Evolutionary conservation across 2,113 vertebrate species (phyloP), one percentile per base, ranked within the genome.

Genomic region (Athene noctua): DNA sequence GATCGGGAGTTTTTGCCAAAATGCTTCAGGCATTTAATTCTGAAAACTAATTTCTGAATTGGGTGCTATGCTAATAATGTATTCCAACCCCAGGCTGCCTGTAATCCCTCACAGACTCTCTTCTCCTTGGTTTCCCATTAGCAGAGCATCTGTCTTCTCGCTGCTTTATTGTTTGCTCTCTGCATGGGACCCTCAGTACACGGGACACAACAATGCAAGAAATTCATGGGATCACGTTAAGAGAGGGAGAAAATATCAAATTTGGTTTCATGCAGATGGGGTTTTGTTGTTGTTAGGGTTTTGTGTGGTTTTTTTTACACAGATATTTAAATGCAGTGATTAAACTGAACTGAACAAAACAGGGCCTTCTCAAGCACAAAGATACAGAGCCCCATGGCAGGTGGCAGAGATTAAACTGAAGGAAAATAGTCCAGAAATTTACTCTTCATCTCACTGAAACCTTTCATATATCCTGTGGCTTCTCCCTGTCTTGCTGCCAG

Each of bases 41-140:
- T 80, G 84, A 96, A 94, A 95, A 96, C 92, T 82, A 65, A 96
- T 97, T 96, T 97, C 88, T 96, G 95, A 93, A 93, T 90, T 95
- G 96, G 91, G 96, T 88, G 96, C 96, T 96, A 91, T 58, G 89
- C 94, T 96, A 96, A 90, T 94, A 84, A 94, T 46, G 91, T 96
- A 92, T 96, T 95, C 95, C 91, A 68, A 95, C 87, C 88, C 96
- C 95, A 88, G 96, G 94, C 96, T 80, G 91, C 92, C 86, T 95
- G 91, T 97, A 97, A 97, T 97, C 96, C 94, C 96, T 95, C 94
- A 90, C 95, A 96, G 92, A 36, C 85, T 96, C 86, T 71, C 94
- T 91, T 84, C 94, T 92, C 87, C 95, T 86, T 86, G 91, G 49
- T 95, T 97, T 96, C 96, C 88, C 94, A 96, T 96, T 96, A 95